A percentile compares a stretch with the other conserved stretches of the same genome.
phyloP scores from a whole-genome alignment of 2,888 invertebrate genomes.

The Sphaeridia pumilis region DNA sequence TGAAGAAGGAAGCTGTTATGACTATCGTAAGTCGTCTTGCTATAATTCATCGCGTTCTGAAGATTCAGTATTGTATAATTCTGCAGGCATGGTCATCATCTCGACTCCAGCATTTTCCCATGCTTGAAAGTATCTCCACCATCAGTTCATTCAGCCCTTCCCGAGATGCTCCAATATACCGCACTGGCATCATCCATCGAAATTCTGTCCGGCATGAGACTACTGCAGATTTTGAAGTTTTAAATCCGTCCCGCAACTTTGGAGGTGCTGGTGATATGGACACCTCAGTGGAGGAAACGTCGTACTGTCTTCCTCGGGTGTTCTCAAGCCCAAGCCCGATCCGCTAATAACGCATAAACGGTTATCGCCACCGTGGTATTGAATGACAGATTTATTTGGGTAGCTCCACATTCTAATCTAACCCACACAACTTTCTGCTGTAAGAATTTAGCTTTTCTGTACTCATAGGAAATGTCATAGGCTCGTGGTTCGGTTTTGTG shows the following conservation, averaged over 20 bases:
- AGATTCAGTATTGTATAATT: neutral
- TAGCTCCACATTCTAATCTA: too few species aligned
- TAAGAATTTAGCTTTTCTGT: neutral
- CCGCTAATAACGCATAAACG: too few species aligned
- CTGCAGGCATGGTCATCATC: slow-evolving; percentile 14
- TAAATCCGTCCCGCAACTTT: too few species aligned
- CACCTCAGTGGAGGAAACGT: neutral
- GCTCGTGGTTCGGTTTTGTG: neutral
- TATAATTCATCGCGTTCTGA: neutral
- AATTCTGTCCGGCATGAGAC: neutral
- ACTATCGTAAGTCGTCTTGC: slow-evolving; percentile 58
- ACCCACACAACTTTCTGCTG: neutral
- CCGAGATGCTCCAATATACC: neutral
- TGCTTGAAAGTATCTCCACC: slow-evolving; percentile 2
- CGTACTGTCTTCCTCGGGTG: slow-evolving; percentile 1
- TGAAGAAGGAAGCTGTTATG: slow-evolving; percentile 59
- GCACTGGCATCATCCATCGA: neutral
- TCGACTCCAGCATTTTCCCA: slow-evolving; percentile 14
- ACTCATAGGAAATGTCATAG: slow-evolving; percentile 10
- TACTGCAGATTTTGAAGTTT: too few species aligned
- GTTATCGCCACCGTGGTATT: too few species aligned
- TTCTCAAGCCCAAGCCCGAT: slow-evolving; percentile 8
- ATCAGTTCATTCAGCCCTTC: neutral
- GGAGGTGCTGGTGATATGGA: slow-evolving; percentile 6
- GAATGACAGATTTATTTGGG: too few species aligned